phyloP scores from a whole-genome alignment of 1,140 invertebrate genomes.

The Bombus confusus region DNA sequence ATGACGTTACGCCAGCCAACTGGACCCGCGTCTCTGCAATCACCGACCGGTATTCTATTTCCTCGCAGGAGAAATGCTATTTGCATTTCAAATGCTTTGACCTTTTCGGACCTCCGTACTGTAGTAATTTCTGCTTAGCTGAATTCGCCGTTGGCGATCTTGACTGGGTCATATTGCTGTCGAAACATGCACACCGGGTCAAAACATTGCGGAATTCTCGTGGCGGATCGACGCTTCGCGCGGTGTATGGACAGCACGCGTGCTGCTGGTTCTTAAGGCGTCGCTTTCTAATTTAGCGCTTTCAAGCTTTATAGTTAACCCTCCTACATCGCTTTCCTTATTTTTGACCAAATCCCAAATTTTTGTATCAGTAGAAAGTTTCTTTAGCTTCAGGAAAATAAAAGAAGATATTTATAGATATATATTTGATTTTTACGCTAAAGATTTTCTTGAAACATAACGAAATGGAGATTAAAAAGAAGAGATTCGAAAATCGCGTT shows the following conservation, averaged over 20 bases:
- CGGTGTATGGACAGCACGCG: background rate
- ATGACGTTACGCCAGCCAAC: slow-evolving; percentile 21
- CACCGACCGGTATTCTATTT: slow-evolving; percentile 48
- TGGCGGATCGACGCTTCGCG: too few relatives aligned
- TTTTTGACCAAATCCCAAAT: too few relatives aligned
- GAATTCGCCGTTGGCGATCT: slow-evolving; percentile 29
- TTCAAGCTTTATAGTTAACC: too few relatives aligned
- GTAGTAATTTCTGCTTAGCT: slow-evolving; percentile 19
- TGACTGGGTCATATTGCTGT: slow-evolving; percentile 22
- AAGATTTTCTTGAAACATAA: too few relatives aligned
- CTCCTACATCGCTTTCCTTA: too few relatives aligned
- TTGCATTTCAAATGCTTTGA: slow-evolving; percentile 72
- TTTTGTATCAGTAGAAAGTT: too few relatives aligned
- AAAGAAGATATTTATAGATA: too few relatives aligned
- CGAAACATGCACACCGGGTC: background rate
- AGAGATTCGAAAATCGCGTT: too few relatives aligned
- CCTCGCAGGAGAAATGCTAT: slow-evolving; percentile 56
- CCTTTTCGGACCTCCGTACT: slow-evolving; percentile 56
- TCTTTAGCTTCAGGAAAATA: too few relatives aligned
- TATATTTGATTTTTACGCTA: too few relatives aligned
- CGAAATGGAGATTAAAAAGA: too few relatives aligned
- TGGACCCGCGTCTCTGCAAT: slow-evolving; percentile 41
- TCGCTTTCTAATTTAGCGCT: too few relatives aligned
- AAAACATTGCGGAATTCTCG: background rate
- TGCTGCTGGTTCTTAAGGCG: background rate